Conservation (phyloP, 2,888 invertebrate species). For the Platycheirus albimanus region DNA sequence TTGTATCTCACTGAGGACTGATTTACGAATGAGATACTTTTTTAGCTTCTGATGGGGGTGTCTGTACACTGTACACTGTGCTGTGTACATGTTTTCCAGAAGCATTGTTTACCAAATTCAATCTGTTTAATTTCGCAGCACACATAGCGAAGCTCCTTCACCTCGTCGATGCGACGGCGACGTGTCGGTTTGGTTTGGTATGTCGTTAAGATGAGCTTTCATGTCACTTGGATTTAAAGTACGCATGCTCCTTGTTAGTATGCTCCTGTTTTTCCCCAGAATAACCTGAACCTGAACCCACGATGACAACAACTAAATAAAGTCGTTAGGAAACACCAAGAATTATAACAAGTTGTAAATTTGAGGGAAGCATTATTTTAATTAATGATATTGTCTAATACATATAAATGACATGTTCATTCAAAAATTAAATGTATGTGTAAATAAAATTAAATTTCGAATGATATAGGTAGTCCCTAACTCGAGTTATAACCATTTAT, state of each 20-base stretch:
- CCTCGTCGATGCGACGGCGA: constrained; percentile 23
- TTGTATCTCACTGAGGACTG: constrained; percentile 65
- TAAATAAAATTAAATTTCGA: no score
- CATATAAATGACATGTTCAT: no score
- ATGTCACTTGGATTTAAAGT: constrained; percentile 41
- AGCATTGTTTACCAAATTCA: constrained; percentile 69
- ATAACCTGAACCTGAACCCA: constrained; percentile 33
- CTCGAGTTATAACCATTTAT: no score
- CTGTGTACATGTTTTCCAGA: constrained; percentile 62
- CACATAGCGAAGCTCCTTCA: constrained; percentile 56
- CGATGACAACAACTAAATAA: constrained; percentile 6
- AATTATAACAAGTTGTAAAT: no score
- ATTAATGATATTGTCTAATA: not conserved
- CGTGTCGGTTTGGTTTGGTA: constrained; percentile 6
- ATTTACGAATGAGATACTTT: constrained; percentile 62
- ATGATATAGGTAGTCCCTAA: no score
- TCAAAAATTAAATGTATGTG: no score
- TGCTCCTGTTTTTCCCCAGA: constrained; percentile 27
- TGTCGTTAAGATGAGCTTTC: constrained; percentile 63
- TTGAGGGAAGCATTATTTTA: no score
- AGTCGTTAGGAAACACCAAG: constrained; percentile 11
- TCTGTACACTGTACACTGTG: no score
- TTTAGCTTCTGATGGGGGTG: constrained; percentile 36
- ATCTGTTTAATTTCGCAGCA: constrained; percentile 52
- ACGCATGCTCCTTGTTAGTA: constrained; percentile 64